Evolutionary conservation across 2,888 invertebrate genomes (phyloP).

Genomic region (Carpatolechia fugitivella): DNA sequence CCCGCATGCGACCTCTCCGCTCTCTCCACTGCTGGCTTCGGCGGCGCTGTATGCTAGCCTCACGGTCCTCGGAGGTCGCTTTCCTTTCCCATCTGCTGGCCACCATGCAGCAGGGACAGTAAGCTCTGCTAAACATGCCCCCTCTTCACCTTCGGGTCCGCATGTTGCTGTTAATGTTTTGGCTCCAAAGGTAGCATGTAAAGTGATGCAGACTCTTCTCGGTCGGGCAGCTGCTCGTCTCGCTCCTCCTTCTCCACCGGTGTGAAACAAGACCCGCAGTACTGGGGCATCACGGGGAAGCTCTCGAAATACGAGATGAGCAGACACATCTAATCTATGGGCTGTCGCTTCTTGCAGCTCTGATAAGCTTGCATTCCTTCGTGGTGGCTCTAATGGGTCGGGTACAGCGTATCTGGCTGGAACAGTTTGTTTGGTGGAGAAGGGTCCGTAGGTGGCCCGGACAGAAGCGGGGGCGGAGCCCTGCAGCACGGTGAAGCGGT

Average conservation of each 20-base stretch:
- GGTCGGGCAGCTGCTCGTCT: constrained; percentile 84
- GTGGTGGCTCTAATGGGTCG: constrained; percentile 85
- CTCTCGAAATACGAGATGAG: constrained; percentile 93
- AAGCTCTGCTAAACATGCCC: constrained; percentile 93
- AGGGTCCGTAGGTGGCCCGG: constrained; percentile 95
- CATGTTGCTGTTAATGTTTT: constrained; percentile 90
- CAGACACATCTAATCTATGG: constrained; percentile 93
- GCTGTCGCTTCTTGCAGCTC: constrained; percentile 82
- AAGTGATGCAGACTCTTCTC: constrained; percentile 88
- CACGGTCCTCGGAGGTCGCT: constrained; percentile 85
- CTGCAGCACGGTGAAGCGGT: constrained; percentile 94
- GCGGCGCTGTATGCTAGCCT: constrained; percentile 93
- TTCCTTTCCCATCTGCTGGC: constrained; percentile 83
- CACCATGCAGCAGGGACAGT: constrained; percentile 96
- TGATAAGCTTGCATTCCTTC: constrained; percentile 78
- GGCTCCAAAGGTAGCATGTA: constrained; percentile 84
- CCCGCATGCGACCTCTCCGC: constrained; percentile 85
- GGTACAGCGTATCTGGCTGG: constrained; percentile 93
- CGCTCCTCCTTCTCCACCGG: constrained; percentile 91
- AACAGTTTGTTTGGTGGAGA: constrained; percentile 96
- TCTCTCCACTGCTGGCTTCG: constrained; percentile 85
- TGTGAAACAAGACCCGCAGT: constrained; percentile 95
- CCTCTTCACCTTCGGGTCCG: constrained; percentile 94
- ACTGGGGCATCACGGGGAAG: constrained; percentile 94
- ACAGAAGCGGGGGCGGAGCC: constrained; percentile 94